phyloP scores from a whole-genome alignment of 2,797 vertebrate species.

The Pampus argenteus region DNA sequence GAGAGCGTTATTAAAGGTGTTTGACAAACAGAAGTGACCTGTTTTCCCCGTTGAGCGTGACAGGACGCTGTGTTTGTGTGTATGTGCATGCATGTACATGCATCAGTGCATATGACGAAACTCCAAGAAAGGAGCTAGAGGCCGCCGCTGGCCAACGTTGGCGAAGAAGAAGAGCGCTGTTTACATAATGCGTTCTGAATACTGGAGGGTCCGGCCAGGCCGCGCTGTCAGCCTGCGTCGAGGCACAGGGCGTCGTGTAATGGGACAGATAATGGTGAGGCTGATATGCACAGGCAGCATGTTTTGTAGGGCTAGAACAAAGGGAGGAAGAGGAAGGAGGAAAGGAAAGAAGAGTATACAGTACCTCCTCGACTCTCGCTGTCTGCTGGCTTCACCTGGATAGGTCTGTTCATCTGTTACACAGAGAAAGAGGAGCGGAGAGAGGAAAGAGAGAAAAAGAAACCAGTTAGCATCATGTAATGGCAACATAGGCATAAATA shows the following conservation, averaged over 20 bases:
- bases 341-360: slow-evolving; percentile 51
- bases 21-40: slow-evolving; percentile 48
- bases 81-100: slow-evolving; percentile 16
- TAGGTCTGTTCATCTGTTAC: slow-evolving; percentile 97
- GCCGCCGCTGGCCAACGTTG: slow-evolving; percentile 27
- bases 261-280: slow-evolving; percentile 76
- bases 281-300: slow-evolving; percentile 75
- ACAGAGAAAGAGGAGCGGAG: slow-evolving; percentile 48
- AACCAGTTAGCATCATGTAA: slow-evolving; percentile 58
- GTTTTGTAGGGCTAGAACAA: slow-evolving; percentile 61
- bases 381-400: slow-evolving; percentile 99
- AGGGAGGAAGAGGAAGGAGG: slow-evolving; percentile 29
- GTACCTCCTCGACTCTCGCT: slow-evolving; percentile 99
- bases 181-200: slow-evolving; percentile 75
- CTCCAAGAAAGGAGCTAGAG: slow-evolving; percentile 50
- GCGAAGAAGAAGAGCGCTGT: slow-evolving; percentile 46
- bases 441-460: slow-evolving; percentile 46
- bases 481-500: slow-evolving; percentile 41
- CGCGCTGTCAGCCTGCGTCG: slow-evolving; percentile 67
- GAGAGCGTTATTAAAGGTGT: slow-evolving; percentile 37
- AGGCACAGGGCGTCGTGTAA: slow-evolving; percentile 62
- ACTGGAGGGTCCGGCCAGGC: slow-evolving; percentile 62
- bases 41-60: slow-evolving; percentile 18
- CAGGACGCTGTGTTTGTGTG: slow-evolving; percentile 20
- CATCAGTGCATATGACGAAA: slow-evolving; percentile 64